phyloP scores from a whole-genome alignment of 2,888 invertebrate genomes.

The Pachymerium ferrugineum region DNA sequence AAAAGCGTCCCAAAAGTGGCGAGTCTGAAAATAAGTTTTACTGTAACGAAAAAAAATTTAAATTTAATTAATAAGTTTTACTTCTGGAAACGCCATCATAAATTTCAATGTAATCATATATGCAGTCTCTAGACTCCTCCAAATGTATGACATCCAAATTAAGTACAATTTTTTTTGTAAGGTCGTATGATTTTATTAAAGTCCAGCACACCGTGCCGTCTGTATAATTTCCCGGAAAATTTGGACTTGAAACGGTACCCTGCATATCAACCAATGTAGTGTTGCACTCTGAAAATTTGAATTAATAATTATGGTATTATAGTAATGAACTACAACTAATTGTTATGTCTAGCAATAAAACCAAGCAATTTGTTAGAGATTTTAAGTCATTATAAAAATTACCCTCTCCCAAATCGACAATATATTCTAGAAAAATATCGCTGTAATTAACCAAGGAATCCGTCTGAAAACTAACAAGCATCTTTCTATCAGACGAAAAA shows the following conservation, averaged over 20 bases:
- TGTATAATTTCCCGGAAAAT: slow-evolving; percentile 40
- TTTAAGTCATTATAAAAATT: no score
- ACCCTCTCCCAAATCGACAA: background rate
- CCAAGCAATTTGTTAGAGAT: no score
- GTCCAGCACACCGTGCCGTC: slow-evolving; percentile 40
- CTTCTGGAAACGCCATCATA: slow-evolving; percentile 36
- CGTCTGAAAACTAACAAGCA: no score
- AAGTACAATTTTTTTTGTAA: slow-evolving; percentile 35
- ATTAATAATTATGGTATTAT: background rate
- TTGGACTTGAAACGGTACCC: slow-evolving; percentile 38
- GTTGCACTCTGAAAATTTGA: slow-evolving; percentile 36
- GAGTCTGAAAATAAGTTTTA: no score
- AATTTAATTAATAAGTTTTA: no score
- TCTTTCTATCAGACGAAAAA: no score
- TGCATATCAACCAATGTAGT: slow-evolving; percentile 33
- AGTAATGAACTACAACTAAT: background rate
- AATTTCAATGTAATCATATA: slow-evolving; percentile 39
- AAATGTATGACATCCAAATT: slow-evolving; percentile 38
- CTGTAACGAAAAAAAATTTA: no score
- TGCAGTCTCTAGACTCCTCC: slow-evolving; percentile 39
- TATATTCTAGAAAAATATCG: no score
- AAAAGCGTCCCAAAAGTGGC: slow-evolving; percentile 34
- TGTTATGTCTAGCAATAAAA: no score
- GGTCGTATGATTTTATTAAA: slow-evolving; percentile 31
- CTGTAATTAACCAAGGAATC: no score